Conservation (phyloP, 1,140 invertebrate genomes). For the Aplysia californica region DNA sequence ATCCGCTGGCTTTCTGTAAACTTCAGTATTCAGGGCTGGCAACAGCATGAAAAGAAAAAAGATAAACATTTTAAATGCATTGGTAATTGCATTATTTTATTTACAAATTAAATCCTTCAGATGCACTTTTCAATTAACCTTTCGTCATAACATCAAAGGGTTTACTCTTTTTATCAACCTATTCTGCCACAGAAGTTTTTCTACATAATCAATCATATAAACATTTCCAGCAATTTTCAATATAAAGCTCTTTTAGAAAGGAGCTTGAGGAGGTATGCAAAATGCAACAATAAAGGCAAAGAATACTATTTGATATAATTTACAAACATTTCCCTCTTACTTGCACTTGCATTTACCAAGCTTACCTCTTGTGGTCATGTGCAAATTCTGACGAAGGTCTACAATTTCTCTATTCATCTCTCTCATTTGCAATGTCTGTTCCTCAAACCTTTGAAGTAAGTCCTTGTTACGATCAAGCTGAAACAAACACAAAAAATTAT, state of each 20-base stretch:
- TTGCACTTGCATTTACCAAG: no score
- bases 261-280: no score
- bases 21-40: slow-evolving; percentile 60
- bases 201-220: not conserved
- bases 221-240: no score
- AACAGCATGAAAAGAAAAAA: slow-evolving; percentile 14
- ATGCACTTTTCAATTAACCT: no score
- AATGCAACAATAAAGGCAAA: no score
- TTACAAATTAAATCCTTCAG: no score
- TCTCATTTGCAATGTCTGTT: slow-evolving; percentile 57
- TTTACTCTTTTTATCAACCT: not conserved
- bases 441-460: slow-evolving; percentile 54
- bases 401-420: slow-evolving; percentile 60
- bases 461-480: slow-evolving; percentile 58
- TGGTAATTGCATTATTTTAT: no score
- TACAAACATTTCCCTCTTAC: no score
- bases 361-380: slow-evolving; percentile 54
- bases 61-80: no score
- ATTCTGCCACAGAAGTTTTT: not conserved
- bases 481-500: not conserved
- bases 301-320: no score
- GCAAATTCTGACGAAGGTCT: slow-evolving; percentile 54
- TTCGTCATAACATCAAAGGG: no score
- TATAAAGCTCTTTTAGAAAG: no score
- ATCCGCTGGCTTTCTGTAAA: slow-evolving; percentile 55